Evolutionary conservation across 1,140 invertebrate genomes (phyloP), one percentile per base, ranked within the genome.

Genomic region (Matsumurasca onukii): DNA sequence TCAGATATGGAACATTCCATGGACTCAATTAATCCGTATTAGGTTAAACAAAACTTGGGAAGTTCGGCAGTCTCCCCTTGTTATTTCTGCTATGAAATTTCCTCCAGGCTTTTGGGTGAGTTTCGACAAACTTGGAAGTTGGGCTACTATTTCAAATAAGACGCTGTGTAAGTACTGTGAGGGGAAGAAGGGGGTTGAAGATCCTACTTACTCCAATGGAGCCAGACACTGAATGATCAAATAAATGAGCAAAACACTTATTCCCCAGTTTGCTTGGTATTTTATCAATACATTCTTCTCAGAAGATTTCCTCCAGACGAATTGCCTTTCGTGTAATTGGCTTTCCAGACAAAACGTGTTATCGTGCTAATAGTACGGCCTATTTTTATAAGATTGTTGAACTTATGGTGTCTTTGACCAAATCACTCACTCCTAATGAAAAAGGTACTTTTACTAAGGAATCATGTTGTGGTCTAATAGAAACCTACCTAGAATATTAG

Each of bases 1-100:
- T 29, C 55, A 39, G 34, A 52, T n/a, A n/a, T n/a, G n/a, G n/a
- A 27, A 59, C 55, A 59, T 59, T 59, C 55, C 55, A 27, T 29
- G 55, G 55, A 59, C 55, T 59, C 55, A 59, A 59, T 59, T 59
- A 59, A 59, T 22, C 24, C 55, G 25, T 59, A 59, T 59, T 59
- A 59, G 24, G 25, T 27, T 59, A 59, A 59, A 59, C 55, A 59
- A 59, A 59, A 59, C 55, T 59, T 59, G 9, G 22, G 3, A 5
- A 59, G 25, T 25, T 39, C 5, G 34, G 5, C 34, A 9, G 13
- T 29, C 25, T n/a, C 55, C 25, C 24, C 55, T 25, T 29, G 5
- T 59, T 29, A 59, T 59, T 27, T 52, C 22, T 20, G 9, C 15
- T 59, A 59, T 59, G 25, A 59, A 59, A 59, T 59, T 27, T 27